A percentile compares a stretch with the other conserved stretches of the same genome.
Conservation (phyloP, 2,113 vertebrate genomes). For the Varanus salvator region DNA sequence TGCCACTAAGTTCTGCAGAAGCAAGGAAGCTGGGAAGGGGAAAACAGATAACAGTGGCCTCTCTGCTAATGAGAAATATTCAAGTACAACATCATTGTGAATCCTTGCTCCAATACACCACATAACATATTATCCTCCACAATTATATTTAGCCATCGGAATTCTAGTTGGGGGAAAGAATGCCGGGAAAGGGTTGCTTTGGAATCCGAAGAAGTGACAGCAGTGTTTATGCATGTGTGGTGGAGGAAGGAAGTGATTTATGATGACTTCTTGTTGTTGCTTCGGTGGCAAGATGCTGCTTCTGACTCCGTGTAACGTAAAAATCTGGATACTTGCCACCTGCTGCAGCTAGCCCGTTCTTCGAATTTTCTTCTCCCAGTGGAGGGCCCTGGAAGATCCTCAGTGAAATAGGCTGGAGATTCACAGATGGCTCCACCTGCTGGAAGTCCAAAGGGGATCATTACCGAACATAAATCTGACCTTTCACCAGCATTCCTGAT, state of each 20-base stretch:
- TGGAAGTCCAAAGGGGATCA: background rate
- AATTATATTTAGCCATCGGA: background rate
- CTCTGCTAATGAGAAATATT: too few species aligned
- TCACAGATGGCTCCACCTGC: slow-evolving; percentile 24
- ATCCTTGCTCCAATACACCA: too few species aligned
- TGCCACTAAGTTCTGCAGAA: too few species aligned
- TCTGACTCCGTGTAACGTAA: background rate
- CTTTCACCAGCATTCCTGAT: background rate
- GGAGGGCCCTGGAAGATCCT: background rate
- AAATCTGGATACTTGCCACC: background rate
- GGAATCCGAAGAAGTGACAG: background rate
- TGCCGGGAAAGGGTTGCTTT: too few species aligned
- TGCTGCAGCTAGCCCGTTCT: background rate
- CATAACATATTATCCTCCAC: background rate
- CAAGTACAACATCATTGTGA: too few species aligned
- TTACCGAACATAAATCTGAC: background rate
- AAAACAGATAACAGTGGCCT: too few species aligned
- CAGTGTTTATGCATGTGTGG: too few species aligned
- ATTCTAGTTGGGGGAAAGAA: background rate
- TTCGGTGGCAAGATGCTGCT: background rate
- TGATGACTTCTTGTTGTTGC: background rate
- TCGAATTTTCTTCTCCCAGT: slow-evolving; percentile 14
- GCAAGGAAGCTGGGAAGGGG: too few species aligned
- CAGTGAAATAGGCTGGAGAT: background rate
- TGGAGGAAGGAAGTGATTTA: background rate